phyloP scores from a whole-genome alignment of 2,888 invertebrate genomes.

The Sepiola atlantica region DNA sequence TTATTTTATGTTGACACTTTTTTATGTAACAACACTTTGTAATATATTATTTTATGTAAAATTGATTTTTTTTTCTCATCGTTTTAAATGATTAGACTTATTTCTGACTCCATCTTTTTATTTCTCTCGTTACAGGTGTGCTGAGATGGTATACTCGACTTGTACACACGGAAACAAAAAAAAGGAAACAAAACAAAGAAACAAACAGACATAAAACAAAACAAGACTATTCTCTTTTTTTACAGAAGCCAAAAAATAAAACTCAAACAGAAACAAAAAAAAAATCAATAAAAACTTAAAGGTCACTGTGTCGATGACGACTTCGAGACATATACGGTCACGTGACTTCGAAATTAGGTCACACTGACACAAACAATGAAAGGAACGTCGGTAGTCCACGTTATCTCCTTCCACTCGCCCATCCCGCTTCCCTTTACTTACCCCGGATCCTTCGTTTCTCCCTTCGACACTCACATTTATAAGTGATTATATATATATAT shows the following conservation, averaged over 20 bases:
- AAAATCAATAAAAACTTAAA: background rate
- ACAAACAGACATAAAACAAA: background rate
- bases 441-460: background rate
- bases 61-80: too few relatives aligned
- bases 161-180: background rate
- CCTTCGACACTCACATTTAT: background rate
- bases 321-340: background rate
- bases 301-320: background rate
- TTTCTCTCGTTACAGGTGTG: background rate
- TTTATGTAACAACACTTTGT: too few relatives aligned
- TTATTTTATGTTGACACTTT: too few relatives aligned
- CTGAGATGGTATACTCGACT: background rate
- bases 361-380: background rate
- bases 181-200: too few relatives aligned
- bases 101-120: background rate
- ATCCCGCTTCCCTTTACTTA: background rate
- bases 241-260: background rate
- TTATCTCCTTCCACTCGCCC: background rate
- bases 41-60: too few relatives aligned
- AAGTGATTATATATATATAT: too few relatives aligned
- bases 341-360: background rate
- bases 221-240: background rate
- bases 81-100: too few relatives aligned
- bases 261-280: background rate
- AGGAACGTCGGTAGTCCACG: background rate